Evolutionary conservation across 2,888 invertebrate species (phyloP), one percentile per base, ranked within the genome.

Genomic region (Agriopis marginaria): DNA sequence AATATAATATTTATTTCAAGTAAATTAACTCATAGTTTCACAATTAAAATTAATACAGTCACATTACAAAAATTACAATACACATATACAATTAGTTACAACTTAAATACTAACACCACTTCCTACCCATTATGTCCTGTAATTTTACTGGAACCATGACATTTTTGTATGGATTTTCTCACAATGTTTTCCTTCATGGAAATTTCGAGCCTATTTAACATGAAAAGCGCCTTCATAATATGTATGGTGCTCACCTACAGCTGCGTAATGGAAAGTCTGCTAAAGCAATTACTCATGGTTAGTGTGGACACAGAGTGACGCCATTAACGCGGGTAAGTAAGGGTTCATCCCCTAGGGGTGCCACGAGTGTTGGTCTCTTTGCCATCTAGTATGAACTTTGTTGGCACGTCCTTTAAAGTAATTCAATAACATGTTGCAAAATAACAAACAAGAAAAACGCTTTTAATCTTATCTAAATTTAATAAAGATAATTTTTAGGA

Each of bases 211-310:
- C 12, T 10, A 45, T 23, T 49, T 10, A 51, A 51, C 10, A 11
- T 6, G 0, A 23, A 51, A 23, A 32, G 23, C 11, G 7, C 51
- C 50, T 47, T 10, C 47, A 47, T 9, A 50, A 50, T 9, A 5
- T 10, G 10, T 5, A 11, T 51, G 51, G 4, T 23, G 1, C 23
- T 4, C 17, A 51, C 8, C 44, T 23, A 47, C 23, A n/a, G 23
- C 45, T 32, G 4, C 45, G 23, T 58, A 45, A 58, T 58, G 58
- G 40, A 44, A 58, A 53, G 45, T 7, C 47, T 23, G 11, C 49
- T 32, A 50, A 23, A 23, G 55, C 56, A 50, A 62, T 66, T 66
- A 66, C 44, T 66, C 56, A 61, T 50, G 49, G 66, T 66, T 66
- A 61, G 62, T 42, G 53, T 55, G 47, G 54, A 55, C 56, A 39